A percentile compares a stretch with the other conserved stretches of the same genome.
Evolutionary conservation across 2,888 invertebrate genomes (phyloP).

Genomic region (Nemapogon koenigi): DNA sequence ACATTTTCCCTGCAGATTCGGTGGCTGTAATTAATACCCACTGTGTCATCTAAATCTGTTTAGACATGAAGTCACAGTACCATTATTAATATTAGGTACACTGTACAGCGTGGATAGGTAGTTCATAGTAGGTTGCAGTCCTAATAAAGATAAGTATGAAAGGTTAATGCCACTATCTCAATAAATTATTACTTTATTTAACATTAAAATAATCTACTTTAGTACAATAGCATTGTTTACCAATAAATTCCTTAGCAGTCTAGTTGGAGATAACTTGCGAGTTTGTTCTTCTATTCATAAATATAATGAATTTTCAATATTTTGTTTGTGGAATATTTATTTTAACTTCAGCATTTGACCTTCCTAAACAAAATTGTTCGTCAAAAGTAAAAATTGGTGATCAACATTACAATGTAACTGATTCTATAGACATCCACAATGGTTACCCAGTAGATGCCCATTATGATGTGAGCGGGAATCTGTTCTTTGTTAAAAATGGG

Average conservation of each 20-base stretch:
- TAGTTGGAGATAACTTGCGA: background rate
- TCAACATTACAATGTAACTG: constrained; percentile 30
- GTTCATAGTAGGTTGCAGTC: no score
- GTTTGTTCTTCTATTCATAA: no score
- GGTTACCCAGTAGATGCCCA: constrained; percentile 40
- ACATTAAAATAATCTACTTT: background rate
- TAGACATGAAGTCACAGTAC: no score
- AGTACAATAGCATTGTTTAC: background rate
- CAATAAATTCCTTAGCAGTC: background rate
- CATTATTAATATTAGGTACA: no score
- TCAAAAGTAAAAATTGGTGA: constrained; percentile 35
- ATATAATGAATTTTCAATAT: background rate
- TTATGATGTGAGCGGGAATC: constrained; percentile 38
- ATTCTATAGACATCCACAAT: constrained; percentile 30
- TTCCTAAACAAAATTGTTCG: constrained; percentile 29
- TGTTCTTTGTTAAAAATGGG: constrained; percentile 39
- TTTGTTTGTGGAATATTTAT: background rate
- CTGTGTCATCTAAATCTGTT: no score
- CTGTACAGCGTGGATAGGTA: no score
- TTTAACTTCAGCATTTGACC: constrained; percentile 26
- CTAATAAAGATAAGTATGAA: no score
- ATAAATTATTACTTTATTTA: background rate
- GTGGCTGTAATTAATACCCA: no score
- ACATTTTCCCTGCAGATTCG: no score
- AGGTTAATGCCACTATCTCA: background rate